Evolutionary conservation across 2,888 invertebrate species (phyloP), one percentile per base, ranked within the genome.

Genomic region (Luperina nickerlii): DNA sequence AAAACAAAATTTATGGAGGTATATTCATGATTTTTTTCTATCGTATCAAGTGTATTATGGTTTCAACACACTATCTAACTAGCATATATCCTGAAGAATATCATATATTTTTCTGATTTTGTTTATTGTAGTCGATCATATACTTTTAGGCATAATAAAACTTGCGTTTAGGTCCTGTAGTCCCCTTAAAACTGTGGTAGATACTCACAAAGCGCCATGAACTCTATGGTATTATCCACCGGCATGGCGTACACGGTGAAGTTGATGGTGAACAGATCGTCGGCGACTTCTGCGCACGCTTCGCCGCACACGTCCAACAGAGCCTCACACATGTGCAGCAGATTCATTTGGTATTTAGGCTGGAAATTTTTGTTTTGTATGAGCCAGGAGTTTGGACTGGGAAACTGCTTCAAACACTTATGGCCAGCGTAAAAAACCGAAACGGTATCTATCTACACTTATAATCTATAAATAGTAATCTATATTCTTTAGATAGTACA

Each of bases 261-360:
- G 87, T 93, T 94, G 81, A 97, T 94, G 6, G 93, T 90, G 87
- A 97, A 97, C 67, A 97, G 85, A 20, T 95, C 91, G 18, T 96
- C 94, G 0, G 94, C 94, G 0, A 95, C 95, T 0, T 79, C 78
- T 2, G 80, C 74, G 88, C 96, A 94, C 6, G 94, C 96, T 79
- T 96, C 95, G 0, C 92, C 93, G 89, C 97, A 97, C 63, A 97
- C 94, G 20, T 93, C 89, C 89, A 98, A 93, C 20, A 98, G 91
- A 0, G 97, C 96, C 80, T 97, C 95, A 45, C 97, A 96, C 79
- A 97, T 97, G 65, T 95, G 94, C 5, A 98, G 91, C 76, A 98
- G 90, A 88, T 97, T 97, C 11, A 92, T 92, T 92, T 98, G 98
- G 90, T 97, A 97, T 82, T 96, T 96, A 15, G 93, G 94, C 97